These are phyloP conservation scores for Nasua narica DNA, from an alignment of 2,797 vertebrate genomes.

Conservation along the genomic window DNA sequence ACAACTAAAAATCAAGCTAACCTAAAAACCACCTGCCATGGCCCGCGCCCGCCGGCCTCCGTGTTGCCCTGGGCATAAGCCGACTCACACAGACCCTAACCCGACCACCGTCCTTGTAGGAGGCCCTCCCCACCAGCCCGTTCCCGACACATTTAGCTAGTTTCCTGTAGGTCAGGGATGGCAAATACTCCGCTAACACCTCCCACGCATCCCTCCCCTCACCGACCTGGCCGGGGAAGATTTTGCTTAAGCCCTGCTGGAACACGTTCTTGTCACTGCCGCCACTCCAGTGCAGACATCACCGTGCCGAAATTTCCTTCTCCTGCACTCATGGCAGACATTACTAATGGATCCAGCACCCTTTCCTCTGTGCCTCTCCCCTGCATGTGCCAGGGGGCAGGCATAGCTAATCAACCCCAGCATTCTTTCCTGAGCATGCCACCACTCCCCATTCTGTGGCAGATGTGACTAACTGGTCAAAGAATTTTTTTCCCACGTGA, in stretches of 20 bases:
- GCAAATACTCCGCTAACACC: slow-evolving; percentile 29
- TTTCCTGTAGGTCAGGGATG: slow-evolving; percentile 50
- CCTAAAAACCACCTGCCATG: rapidly evolving
- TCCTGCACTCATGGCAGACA: neutral
- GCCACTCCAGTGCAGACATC: neutral
- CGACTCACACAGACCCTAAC: slow-evolving; percentile 34
- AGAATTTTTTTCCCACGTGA: neutral
- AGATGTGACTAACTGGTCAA: neutral
- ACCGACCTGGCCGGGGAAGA: neutral
- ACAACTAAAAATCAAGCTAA: slow-evolving; percentile 39
- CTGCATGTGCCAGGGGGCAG: neutral
- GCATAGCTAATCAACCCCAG: neutral
- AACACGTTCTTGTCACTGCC: neutral
- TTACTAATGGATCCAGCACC: neutral
- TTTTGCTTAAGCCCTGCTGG: neutral
- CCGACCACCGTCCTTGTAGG: neutral
- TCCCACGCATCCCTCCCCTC: neutral
- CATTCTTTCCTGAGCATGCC: neutral
- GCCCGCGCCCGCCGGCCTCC: neutral
- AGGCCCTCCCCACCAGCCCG: neutral
- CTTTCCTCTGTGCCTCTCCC: neutral
- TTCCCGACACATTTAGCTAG: neutral
- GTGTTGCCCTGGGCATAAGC: neutral
- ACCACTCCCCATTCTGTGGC: neutral
- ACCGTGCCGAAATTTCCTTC: neutral